Conservation (phyloP, 2,113 vertebrate genomes). For the Gymnarchus niloticus region DNA sequence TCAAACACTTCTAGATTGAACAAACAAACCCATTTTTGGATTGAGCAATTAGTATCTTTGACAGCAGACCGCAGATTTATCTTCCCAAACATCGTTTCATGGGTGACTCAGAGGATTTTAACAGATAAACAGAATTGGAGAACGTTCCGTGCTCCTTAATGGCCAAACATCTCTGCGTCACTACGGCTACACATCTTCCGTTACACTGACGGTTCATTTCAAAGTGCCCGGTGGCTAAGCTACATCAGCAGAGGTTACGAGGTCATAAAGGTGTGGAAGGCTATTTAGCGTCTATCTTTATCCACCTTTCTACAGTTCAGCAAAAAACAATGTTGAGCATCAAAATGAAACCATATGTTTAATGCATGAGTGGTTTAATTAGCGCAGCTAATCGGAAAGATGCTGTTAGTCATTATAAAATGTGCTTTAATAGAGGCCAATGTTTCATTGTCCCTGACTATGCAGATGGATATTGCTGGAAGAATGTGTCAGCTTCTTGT, state of each 20-base stretch:
- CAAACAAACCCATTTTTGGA: background rate
- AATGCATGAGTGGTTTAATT: background rate
- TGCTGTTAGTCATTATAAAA: conserved; percentile 13
- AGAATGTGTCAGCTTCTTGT: background rate
- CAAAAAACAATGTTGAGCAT: background rate
- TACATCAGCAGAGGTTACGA: background rate
- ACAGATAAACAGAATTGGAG: background rate
- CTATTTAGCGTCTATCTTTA: background rate
- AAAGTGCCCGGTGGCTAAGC: background rate
- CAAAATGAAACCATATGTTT: background rate
- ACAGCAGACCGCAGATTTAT: background rate
- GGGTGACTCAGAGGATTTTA: conserved; percentile 2
- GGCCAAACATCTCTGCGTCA: background rate
- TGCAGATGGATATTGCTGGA: background rate
- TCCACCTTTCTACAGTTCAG: background rate
- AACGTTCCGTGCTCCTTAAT: background rate
- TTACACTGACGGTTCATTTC: background rate
- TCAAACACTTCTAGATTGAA: background rate
- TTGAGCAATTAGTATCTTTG: background rate
- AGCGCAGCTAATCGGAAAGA: background rate
- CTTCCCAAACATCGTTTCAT: background rate
- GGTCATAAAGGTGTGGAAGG: background rate
- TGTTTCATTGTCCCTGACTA: background rate
- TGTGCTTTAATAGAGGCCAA: background rate
- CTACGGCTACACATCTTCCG: background rate